Conservation (phyloP, 2,888 invertebrate species). For the Tetragnatha montana region DNA sequence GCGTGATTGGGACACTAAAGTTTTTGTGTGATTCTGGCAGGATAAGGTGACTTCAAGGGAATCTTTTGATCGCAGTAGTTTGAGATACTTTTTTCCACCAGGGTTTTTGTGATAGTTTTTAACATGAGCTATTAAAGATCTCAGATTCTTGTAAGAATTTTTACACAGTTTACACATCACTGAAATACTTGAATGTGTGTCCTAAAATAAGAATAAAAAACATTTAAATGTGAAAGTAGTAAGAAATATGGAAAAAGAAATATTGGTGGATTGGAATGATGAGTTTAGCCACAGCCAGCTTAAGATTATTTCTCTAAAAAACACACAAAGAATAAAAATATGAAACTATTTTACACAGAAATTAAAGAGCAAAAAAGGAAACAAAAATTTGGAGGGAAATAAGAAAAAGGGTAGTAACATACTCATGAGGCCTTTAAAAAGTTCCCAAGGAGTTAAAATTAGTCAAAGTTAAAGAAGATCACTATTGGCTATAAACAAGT, state of each 20-base stretch:
- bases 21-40: conserved; percentile 41
- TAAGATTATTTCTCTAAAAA: neutral
- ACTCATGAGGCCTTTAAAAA: too few species aligned
- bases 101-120: conserved; percentile 49
- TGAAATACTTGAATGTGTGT: conserved; percentile 52
- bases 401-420: too few species aligned
- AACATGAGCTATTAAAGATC: conserved; percentile 56
- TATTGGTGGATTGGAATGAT: too few species aligned
- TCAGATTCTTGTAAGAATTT: conserved; percentile 61
- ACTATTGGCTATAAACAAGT: too few species aligned
- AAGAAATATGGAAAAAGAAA: neutral
- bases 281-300: too few species aligned
- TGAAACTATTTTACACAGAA: neutral
- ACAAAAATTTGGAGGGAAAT: too few species aligned
- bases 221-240: neutral
- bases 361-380: neutral
- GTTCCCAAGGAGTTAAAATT: too few species aligned
- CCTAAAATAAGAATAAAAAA: conserved; percentile 41
- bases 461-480: too few species aligned
- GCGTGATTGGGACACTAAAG: conserved; percentile 14
- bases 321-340: neutral
- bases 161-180: conserved; percentile 60
- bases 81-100: conserved; percentile 52
- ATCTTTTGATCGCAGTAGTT: conserved; percentile 33
- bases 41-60: conserved; percentile 12